Conservation (phyloP, 2,888 invertebrate species). For the Drosophila histrio region DNA sequence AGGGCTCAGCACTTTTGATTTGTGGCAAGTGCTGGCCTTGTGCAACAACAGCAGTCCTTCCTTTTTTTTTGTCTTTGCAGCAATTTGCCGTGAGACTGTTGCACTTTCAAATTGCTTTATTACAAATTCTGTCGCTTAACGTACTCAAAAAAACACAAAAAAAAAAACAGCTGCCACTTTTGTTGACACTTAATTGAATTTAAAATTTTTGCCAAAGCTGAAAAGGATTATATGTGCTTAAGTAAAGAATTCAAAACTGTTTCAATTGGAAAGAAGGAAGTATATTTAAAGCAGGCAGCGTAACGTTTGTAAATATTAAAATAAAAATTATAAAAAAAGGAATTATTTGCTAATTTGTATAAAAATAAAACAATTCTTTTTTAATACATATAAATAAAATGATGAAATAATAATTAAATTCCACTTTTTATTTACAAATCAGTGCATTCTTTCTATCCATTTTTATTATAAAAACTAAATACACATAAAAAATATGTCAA, state of each 20-base stretch:
- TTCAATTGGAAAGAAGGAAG: background rate
- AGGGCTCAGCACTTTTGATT: slow-evolving; percentile 44
- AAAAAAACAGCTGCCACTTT: slow-evolving; percentile 36
- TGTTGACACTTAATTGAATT: slow-evolving; percentile 42
- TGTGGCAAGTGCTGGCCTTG: slow-evolving; percentile 37
- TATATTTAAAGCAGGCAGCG: too few relatives aligned
- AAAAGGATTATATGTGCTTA: background rate
- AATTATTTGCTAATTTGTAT: too few relatives aligned
- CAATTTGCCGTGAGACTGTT: slow-evolving; percentile 41
- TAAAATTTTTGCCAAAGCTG: slow-evolving; percentile 18
- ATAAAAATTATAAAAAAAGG: too few relatives aligned
- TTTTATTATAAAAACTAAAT: too few relatives aligned
- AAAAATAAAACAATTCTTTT: too few relatives aligned
- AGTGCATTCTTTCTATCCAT: too few relatives aligned
- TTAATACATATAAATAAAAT: too few relatives aligned
- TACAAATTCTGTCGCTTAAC: slow-evolving; percentile 44
- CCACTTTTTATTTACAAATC: too few relatives aligned
- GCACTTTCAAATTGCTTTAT: slow-evolving; percentile 56
- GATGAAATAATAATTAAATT: too few relatives aligned
- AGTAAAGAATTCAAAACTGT: background rate
- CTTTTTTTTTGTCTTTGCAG: slow-evolving; percentile 22
- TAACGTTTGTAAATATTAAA: too few relatives aligned
- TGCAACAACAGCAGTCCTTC: slow-evolving; percentile 6
- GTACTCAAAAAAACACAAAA: background rate
- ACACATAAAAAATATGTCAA: too few relatives aligned